Conservation (phyloP, 2,797 vertebrate genomes). For the Phalloptychus januarius region DNA sequence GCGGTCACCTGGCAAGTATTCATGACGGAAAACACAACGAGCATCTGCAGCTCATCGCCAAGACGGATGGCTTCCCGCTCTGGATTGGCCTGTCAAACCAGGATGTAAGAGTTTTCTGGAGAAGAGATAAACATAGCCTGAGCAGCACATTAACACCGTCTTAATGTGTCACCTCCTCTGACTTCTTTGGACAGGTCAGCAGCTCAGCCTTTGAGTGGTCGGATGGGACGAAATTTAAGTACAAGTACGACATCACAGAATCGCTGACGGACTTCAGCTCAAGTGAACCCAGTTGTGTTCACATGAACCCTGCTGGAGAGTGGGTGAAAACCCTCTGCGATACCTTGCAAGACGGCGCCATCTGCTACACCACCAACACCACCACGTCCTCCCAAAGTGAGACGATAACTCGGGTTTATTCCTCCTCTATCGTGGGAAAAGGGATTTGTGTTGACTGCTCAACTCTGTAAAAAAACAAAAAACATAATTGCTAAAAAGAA, state of each 20-base stretch:
- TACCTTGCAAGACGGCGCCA: constrained; percentile 82
- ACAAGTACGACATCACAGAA: constrained; percentile 68
- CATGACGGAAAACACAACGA: constrained; percentile 77
- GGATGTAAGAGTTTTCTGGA: constrained; percentile 81
- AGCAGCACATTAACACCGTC: not conserved
- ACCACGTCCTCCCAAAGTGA: constrained; percentile 69
- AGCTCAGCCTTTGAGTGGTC: constrained; percentile 89
- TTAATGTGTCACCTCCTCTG: not conserved
- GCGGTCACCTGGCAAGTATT: constrained; percentile 88
- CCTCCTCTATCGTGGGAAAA: not conserved
- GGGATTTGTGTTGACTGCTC: not conserved
- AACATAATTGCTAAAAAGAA: not conserved
- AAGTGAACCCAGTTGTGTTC: constrained; percentile 80
- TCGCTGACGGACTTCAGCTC: constrained; percentile 17
- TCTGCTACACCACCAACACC: constrained; percentile 86
- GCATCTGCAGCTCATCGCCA: constrained; percentile 84
- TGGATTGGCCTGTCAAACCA: constrained; percentile 94
- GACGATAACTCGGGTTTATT: constrained; percentile 1
- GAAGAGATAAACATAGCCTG: not conserved
- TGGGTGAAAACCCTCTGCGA: constrained; percentile 84
- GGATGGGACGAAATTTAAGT: constrained; percentile 85
- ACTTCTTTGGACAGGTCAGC: constrained; percentile 71
- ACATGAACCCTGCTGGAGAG: constrained; percentile 81
- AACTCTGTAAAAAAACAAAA: not conserved
- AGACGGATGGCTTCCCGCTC: constrained; percentile 88